phyloP scores from a whole-genome alignment of 1,140 invertebrate species.

The Zaprionus gabonicus region DNA sequence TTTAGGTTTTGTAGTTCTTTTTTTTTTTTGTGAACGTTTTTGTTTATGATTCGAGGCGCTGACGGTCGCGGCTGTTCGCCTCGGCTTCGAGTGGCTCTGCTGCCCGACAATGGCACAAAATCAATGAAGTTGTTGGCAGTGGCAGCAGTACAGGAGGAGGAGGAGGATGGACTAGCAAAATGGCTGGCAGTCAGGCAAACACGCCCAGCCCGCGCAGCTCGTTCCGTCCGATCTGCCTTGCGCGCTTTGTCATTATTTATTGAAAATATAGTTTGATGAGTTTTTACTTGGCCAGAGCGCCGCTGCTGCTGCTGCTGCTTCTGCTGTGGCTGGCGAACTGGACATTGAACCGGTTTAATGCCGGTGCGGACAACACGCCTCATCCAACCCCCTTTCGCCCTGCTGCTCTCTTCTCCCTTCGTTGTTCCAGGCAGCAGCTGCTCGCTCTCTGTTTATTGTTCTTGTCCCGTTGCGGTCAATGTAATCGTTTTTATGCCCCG shows the following conservation, averaged over 20 bases:
- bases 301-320: neutral
- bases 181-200: constrained; percentile 43
- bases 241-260: constrained; percentile 74
- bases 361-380: constrained; percentile 11
- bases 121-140: constrained; percentile 67
- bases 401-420: constrained; percentile 12
- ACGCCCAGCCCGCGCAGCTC: neutral
- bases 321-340: constrained; percentile 4
- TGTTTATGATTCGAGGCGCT: constrained; percentile 71
- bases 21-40: constrained; percentile 29
- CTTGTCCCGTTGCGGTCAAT: constrained; percentile 61
- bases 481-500: constrained; percentile 62
- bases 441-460: constrained; percentile 51
- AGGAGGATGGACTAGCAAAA: constrained; percentile 34
- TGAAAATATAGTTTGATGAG: constrained; percentile 83
- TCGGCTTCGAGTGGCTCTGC: constrained; percentile 18
- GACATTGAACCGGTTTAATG: constrained; percentile 42
- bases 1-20: constrained; percentile 17
- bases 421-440: constrained; percentile 23
- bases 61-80: constrained; percentile 59
- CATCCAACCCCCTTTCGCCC: neutral
- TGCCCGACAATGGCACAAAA: constrained; percentile 65
- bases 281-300: constrained; percentile 63
- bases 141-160: neutral
- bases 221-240: constrained; percentile 1